Evolutionary conservation across 2,888 invertebrate species (phyloP).

Genomic region (Coecobrya sp.): DNA sequence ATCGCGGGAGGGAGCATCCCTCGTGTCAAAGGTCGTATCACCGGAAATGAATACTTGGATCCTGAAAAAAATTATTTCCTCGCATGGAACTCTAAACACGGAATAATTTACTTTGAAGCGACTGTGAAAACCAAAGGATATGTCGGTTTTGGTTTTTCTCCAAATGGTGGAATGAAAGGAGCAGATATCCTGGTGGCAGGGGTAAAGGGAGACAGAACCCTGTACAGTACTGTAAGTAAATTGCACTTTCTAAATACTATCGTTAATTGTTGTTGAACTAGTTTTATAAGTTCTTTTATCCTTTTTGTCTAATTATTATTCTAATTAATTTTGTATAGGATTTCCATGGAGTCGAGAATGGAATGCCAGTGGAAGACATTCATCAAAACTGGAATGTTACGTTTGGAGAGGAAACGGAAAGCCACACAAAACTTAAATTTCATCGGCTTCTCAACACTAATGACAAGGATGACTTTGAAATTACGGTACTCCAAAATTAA

Average conservation of each 20-base stretch:
- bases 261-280: no score
- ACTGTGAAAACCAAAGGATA: conserved; percentile 47
- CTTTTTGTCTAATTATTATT: no score
- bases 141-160: conserved; percentile 66
- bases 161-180: conserved; percentile 62
- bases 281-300: no score
- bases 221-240: conserved; percentile 32
- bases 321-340: no score
- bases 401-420: not conserved
- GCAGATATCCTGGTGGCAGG: conserved; percentile 69
- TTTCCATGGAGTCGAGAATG: no score
- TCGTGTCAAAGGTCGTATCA: no score
- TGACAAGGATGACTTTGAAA: not conserved
- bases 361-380: no score
- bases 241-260: no score
- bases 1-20: no score
- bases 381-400: not conserved
- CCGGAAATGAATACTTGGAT: not conserved
- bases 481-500: not conserved
- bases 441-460: not conserved
- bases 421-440: not conserved
- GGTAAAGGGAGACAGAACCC: not conserved
- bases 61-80: not conserved
- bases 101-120: conserved; percentile 43
- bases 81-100: not conserved